Base-by-base conservation (phyloP, 2,888 invertebrate genomes). In the Cecidostiba fungosa region DNA sequence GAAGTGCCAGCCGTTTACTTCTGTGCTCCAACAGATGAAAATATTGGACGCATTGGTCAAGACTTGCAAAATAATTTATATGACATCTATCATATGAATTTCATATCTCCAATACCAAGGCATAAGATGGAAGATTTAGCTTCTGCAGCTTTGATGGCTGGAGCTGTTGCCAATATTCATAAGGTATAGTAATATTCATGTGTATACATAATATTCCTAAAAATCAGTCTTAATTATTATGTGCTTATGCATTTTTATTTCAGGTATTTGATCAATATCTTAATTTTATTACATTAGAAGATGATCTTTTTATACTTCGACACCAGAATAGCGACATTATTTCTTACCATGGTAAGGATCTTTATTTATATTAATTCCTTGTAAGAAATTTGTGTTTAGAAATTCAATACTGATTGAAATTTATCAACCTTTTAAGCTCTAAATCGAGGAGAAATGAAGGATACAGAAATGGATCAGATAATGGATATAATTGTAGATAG, bases 1-100 rank as follows among this genome's bases (percentile, higher is more conserved):
- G 99, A 99, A 94, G 99, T 99, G 2, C 99, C 99, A 76, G 99
- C 99, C 0, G 97, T 99, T 62, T 99, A 99, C 93, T 99, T 99
- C 94, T 98, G 99, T 93, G 96, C 97, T 88, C 99, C 99, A 3
- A 97, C 97, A 16, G 98, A 99, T 91, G 99, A 99, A 93, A 99
- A 99, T 94, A 95, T 99, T 69, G 97, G 97, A 74, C 95, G 99
- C 88, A 98, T 99, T 88, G 97, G 97, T 87, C 98, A 98, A 94
- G 98, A 98, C 93, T 95, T 98, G 82, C 96, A 97, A 88, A 97
- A 96, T 93, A 97, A 97, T 59, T 94, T 98, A 19, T 99, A 99
- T 92, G 99, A 99, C 91, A 95, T 97, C 79, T 99, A 98, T 93
- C 98, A 98, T 93, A 94, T 99, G 73, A 99, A 99, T 94, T 99